Evolutionary conservation across 1,140 invertebrate genomes (phyloP).

Genomic region (Drosophila burlai): DNA sequence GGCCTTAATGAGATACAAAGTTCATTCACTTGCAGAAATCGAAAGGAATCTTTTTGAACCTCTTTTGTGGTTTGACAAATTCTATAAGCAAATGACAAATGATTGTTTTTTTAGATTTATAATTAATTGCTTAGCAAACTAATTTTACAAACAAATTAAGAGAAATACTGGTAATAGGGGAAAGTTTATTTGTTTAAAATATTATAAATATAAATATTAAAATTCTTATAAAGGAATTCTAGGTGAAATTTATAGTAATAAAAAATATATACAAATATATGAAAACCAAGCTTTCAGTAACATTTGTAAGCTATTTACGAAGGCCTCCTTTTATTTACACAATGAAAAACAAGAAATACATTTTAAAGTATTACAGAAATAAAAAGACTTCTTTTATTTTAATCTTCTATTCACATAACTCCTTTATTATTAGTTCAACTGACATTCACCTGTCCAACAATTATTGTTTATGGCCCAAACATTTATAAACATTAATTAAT

Average conservation of each 20-base stretch:
- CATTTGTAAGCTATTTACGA: too few relatives aligned
- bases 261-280: neutral
- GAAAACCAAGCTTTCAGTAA: neutral
- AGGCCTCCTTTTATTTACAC: neutral
- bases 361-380: neutral
- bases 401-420: neutral
- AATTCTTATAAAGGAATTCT: neutral
- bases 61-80: neutral
- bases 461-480: neutral
- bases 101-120: too few relatives aligned
- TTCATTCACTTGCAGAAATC: constrained; percentile 47
- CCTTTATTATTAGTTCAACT: neutral
- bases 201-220: too few relatives aligned
- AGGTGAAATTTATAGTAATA: neutral
- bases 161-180: too few relatives aligned
- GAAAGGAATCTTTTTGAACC: constrained; percentile 15
- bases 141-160: neutral
- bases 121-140: too few relatives aligned
- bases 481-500: constrained; percentile 9
- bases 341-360: neutral
- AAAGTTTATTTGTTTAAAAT: neutral
- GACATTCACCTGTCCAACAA: constrained; percentile 2
- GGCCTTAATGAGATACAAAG: constrained; percentile 21
- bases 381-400: neutral
- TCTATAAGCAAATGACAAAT: neutral